Percentiles rank a stretch among this genome's conserved stretches.
These are phyloP conservation scores for Lithophane ornitopus DNA, from an alignment of 2,888 invertebrate species.

Conservation along the genomic window DNA sequence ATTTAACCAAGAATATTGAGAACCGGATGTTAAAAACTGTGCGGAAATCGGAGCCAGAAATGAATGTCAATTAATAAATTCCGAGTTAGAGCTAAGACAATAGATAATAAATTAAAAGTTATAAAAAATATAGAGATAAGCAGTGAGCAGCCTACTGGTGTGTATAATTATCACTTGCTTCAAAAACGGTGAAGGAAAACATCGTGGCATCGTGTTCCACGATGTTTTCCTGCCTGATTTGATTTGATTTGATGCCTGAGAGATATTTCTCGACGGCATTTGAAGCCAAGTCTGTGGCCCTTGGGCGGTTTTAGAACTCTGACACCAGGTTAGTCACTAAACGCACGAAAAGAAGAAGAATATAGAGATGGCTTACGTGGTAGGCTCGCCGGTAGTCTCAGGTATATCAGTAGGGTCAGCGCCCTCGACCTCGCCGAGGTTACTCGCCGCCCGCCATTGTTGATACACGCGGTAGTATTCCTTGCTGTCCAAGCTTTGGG, in stretches of 20 bases:
- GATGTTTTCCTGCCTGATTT: no score
- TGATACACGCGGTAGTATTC: slow-evolving; percentile 95
- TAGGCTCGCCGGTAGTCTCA: slow-evolving; percentile 79
- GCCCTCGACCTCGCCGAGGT: slow-evolving; percentile 91
- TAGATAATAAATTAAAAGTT: neutral
- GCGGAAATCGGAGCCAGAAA: neutral
- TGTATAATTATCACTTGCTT: no score
- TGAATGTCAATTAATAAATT: neutral
- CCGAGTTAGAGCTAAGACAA: neutral
- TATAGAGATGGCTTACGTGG: slow-evolving; percentile 73
- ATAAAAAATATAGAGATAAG: neutral
- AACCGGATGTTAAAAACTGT: neutral
- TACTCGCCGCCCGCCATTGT: slow-evolving; percentile 90
- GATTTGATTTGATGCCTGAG: no score
- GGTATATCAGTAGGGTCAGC: slow-evolving; percentile 81
- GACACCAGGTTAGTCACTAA: no score
- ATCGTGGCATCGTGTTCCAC: no score
- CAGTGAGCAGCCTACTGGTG: no score
- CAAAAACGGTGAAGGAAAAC: no score
- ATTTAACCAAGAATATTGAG: neutral
- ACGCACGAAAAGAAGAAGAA: neutral
- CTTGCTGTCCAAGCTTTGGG: slow-evolving; percentile 97
- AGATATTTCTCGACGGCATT: no score
- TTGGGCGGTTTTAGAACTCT: no score
- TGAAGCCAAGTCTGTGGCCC: no score